phyloP scores from a whole-genome alignment of 1,140 invertebrate species.

The Drosophila takahashii region DNA sequence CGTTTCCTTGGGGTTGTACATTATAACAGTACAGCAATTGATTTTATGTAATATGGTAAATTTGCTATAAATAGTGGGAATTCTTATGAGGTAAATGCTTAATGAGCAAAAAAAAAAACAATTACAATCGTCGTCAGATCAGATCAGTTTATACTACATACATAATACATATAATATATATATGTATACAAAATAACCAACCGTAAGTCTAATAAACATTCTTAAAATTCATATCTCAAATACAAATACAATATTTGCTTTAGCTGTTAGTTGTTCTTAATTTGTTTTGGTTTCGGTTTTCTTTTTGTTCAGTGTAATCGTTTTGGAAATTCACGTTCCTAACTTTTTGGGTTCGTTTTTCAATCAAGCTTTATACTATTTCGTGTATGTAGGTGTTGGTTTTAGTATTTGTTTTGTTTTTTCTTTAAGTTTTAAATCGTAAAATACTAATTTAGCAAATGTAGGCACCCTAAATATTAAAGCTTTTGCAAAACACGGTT shows the following conservation, averaged over 20 bases:
- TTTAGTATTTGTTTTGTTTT: slow-evolving; percentile 12
- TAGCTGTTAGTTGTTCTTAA: slow-evolving; percentile 24
- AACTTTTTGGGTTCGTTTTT: slow-evolving; percentile 13
- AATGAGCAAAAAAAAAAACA: slow-evolving; percentile 76
- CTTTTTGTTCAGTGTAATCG: slow-evolving; percentile 2
- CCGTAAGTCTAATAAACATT: slow-evolving; percentile 79
- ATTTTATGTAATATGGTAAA: slow-evolving; percentile 75
- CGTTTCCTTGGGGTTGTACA: slow-evolving; percentile 49
- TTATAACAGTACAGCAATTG: slow-evolving; percentile 78
- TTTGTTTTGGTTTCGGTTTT: slow-evolving; percentile 23
- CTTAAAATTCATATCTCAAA: slow-evolving; percentile 80
- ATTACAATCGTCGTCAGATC: slow-evolving; percentile 54
- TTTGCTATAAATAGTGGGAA: slow-evolving; percentile 81
- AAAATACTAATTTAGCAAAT: slow-evolving; percentile 85
- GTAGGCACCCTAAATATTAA: slow-evolving; percentile 85
- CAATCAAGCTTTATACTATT: slow-evolving; percentile 19
- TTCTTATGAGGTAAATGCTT: slow-evolving; percentile 78
- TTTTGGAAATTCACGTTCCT: slow-evolving; percentile 18
- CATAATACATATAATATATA: slow-evolving; percentile 59
- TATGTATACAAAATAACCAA: slow-evolving; percentile 82
- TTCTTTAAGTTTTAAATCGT: slow-evolving; percentile 59
- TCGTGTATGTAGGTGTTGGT: slow-evolving; percentile 27
- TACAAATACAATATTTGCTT: slow-evolving; percentile 61
- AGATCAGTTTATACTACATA: slow-evolving; percentile 75
- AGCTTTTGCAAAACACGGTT: slow-evolving; percentile 85